A percentile compares a stretch with the other conserved stretches of the same genome.
These are phyloP conservation scores for Drosophila albomicans DNA, from an alignment of 1,140 invertebrate genomes.

Conservation along the genomic window DNA sequence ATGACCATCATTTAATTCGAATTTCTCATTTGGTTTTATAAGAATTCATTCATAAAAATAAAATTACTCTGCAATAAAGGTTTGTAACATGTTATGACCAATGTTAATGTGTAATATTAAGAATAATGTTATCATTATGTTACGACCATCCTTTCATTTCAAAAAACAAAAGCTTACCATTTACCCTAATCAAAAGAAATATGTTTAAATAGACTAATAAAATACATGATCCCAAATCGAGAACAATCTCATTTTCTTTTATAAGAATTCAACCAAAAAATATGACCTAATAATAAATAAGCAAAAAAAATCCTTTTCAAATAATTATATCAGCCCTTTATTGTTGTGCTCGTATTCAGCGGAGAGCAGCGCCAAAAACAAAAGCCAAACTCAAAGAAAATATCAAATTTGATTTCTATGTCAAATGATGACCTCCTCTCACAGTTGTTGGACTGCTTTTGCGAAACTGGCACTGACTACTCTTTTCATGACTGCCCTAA, in stretches of 20 bases:
- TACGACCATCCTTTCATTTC: not conserved
- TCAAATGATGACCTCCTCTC: slow-evolving; percentile 28
- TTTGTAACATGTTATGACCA: no score
- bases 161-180: not conserved
- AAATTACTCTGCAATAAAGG: no score
- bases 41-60: no score
- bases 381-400: slow-evolving; percentile 51
- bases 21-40: no score
- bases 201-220: not conserved
- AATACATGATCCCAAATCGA: not conserved
- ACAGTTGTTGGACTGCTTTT: slow-evolving; percentile 27
- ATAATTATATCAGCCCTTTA: slow-evolving; percentile 4
- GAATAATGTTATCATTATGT: not conserved
- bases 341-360: not conserved
- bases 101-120: no score
- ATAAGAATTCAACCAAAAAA: not conserved
- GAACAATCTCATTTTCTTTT: not conserved
- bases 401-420: slow-evolving; percentile 53
- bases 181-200: not conserved
- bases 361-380: not conserved
- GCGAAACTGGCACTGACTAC: slow-evolving; percentile 4
- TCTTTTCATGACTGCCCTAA: slow-evolving; percentile 58
- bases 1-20: no score
- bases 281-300: not conserved
- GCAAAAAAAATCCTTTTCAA: not conserved